phyloP scores from a whole-genome alignment of 2,888 invertebrate genomes.

The Lasiommata megera region DNA sequence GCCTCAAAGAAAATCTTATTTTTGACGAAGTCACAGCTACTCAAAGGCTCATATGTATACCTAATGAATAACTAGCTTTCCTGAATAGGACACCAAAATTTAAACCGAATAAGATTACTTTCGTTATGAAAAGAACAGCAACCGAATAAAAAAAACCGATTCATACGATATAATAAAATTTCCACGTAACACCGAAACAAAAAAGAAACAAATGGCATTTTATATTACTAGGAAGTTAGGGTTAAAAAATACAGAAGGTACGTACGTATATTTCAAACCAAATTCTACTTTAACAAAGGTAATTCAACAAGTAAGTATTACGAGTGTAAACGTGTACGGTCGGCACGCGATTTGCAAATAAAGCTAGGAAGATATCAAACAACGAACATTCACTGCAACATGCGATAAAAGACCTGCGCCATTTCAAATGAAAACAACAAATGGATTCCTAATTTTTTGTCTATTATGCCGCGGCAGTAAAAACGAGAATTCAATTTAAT shows the following conservation, averaged over 20 bases:
- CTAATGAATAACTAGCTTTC: too few species aligned
- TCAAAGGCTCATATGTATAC: too few species aligned
- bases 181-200: neutral
- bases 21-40: too few species aligned
- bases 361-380: slow-evolving; percentile 74
- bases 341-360: slow-evolving; percentile 77
- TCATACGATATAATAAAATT: neutral
- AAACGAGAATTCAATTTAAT: slow-evolving; percentile 25
- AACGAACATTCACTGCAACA: slow-evolving; percentile 57
- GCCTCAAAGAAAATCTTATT: too few species aligned
- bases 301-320: slow-evolving; percentile 69
- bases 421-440: slow-evolving; percentile 66
- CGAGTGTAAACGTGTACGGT: slow-evolving; percentile 51
- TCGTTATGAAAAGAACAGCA: too few species aligned
- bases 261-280: slow-evolving; percentile 32
- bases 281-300: slow-evolving; percentile 50
- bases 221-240: too few species aligned
- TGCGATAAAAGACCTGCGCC: slow-evolving; percentile 66
- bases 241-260: slow-evolving; percentile 18
- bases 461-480: slow-evolving; percentile 37
- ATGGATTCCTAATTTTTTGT: slow-evolving; percentile 53
- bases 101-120: too few species aligned
- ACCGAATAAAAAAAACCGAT: too few species aligned
- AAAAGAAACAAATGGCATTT: slow-evolving; percentile 13
- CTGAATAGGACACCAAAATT: too few species aligned